phyloP scores from a whole-genome alignment of 2,113 vertebrate genomes.

The Heterocephalus glaber region DNA sequence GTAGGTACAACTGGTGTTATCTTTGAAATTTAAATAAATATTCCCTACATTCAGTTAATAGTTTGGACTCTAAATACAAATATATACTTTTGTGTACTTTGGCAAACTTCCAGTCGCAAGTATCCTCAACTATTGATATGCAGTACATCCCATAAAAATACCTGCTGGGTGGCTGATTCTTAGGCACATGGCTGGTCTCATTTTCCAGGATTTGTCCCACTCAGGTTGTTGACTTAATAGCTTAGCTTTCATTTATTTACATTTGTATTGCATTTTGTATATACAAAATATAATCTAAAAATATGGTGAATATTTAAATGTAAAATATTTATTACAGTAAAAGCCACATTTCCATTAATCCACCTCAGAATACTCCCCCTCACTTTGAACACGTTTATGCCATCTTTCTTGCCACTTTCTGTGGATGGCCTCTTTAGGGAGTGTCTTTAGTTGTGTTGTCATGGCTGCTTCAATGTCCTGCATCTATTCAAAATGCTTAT shows the following conservation, averaged over 20 bases:
- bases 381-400: background rate
- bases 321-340: background rate
- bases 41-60: background rate
- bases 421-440: background rate
- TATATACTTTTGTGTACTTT: background rate
- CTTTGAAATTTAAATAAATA: conserved; percentile 30
- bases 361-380: background rate
- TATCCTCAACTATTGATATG: background rate
- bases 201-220: background rate
- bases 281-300: background rate
- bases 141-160: background rate
- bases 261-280: background rate
- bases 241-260: background rate
- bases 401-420: background rate
- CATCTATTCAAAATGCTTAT: too few relatives aligned
- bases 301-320: background rate
- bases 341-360: background rate
- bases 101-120: background rate
- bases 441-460: background rate
- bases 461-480: background rate
- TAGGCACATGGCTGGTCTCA: background rate
- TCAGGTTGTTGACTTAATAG: background rate
- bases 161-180: background rate
- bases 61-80: background rate
- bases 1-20: background rate